phyloP scores from a whole-genome alignment of 2,113 vertebrate genomes.

The Capreolus pygargus region DNA sequence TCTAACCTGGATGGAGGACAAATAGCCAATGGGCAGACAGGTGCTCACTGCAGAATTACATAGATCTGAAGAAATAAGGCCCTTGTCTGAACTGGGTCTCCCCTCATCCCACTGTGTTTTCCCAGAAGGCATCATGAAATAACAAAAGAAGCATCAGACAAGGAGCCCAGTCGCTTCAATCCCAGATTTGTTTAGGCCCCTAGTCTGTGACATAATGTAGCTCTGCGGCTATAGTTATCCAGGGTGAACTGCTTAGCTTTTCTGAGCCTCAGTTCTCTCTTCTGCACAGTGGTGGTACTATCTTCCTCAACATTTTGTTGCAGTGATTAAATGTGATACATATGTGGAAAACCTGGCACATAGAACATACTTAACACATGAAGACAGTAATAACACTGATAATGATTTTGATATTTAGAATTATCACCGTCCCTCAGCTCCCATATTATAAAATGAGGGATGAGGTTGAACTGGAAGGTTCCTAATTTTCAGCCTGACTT shows the following conservation, averaged over 20 bases:
- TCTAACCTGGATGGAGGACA: neutral
- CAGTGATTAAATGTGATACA: neutral
- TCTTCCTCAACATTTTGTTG: neutral
- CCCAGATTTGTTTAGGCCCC: neutral
- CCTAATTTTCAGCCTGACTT: neutral
- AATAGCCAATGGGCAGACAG: neutral
- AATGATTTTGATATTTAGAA: neutral
- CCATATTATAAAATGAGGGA: neutral
- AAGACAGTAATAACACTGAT: neutral
- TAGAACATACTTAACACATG: neutral
- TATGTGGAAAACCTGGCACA: neutral
- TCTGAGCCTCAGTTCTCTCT: neutral
- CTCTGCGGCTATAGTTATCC: neutral
- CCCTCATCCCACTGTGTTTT: neutral
- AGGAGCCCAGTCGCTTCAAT: neutral
- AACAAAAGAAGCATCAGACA: neutral
- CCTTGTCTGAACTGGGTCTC: neutral
- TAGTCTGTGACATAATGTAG: neutral
- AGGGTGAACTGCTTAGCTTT: neutral
- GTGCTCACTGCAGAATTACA: neutral
- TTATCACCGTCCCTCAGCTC: neutral
- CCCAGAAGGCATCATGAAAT: neutral
- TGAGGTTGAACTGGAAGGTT: neutral
- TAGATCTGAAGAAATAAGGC: neutral
- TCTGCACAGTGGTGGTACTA: neutral